Conservation (phyloP, 92 coral and sea anemone species). For the Metridium senile region DNA sequence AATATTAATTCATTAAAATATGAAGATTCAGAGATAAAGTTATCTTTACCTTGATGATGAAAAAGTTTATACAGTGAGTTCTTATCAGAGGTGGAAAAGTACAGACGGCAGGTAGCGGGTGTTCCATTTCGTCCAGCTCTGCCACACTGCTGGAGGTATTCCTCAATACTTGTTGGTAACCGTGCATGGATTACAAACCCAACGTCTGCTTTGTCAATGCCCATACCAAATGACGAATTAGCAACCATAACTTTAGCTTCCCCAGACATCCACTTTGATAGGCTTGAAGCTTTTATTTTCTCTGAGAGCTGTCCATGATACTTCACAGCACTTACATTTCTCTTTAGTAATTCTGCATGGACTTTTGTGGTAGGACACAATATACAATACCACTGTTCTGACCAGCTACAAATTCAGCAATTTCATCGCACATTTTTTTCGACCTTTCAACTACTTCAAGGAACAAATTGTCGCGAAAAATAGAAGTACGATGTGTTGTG, state of each 20-base stretch:
- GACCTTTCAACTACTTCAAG: constrained; percentile 29
- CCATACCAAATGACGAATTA: constrained; percentile 50
- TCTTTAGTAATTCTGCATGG: constrained; percentile 31
- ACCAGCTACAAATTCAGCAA: neutral
- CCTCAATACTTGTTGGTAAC: constrained; percentile 43
- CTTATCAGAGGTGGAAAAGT: constrained; percentile 25
- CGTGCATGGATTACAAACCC: constrained; percentile 37
- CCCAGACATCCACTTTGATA: constrained; percentile 30
- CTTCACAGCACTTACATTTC: constrained; percentile 23
- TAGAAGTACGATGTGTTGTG: constrained; percentile 12
- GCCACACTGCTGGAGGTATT: constrained; percentile 31
- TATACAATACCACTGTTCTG: constrained; percentile 31
- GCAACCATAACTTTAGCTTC: constrained; percentile 37
- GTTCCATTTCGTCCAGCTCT: constrained; percentile 40
- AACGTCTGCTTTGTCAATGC: constrained; percentile 42
- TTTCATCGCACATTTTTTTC: constrained; percentile 6
- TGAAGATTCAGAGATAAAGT: neutral
- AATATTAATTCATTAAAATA: constrained; percentile 30
- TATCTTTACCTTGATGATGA: constrained; percentile 3
- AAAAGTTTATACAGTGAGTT: constrained; percentile 24
- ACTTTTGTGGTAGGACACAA: constrained; percentile 34
- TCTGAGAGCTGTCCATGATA: constrained; percentile 47
- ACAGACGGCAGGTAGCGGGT: constrained; percentile 28
- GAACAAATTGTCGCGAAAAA: constrained; percentile 43
- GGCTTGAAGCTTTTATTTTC: constrained; percentile 24